Evolutionary conservation across 2,888 invertebrate species (phyloP), one percentile per base, ranked within the genome.

Genomic region (Plagiodera versicolora): DNA sequence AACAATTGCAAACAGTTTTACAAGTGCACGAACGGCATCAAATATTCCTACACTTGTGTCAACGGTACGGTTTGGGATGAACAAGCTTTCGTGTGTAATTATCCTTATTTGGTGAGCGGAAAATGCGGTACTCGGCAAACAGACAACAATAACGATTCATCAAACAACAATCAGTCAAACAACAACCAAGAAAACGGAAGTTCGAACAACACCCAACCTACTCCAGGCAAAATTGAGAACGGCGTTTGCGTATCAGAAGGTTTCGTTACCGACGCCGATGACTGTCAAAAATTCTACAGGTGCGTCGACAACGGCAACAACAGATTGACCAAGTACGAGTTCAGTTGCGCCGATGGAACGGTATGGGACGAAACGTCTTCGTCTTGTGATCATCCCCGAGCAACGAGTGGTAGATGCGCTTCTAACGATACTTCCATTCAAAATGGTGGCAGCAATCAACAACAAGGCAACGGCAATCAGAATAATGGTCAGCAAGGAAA

Each of bases 31-130:
- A 82, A 83, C 61, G 83, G 85, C 73, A 86, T 80, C 51, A 87
- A 85, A 78, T 88, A 89, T 74, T 88, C 90, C 61, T 93, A 90
- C 77, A 81, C 81, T n/a, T 92, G 92, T 77, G 88, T 87, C 1
- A 85, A 88, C 59, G 91, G 91, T 51, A 92, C 92, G 9, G 87
- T 89, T 30, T 92, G 92, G 91, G 90, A 91, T 79, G 83, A 85
- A 58, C 80, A 82, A 54, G 79, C 86, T 60, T 81, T 85, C 74
- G 84, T 87, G 49, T 93, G 92, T 76, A 91, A 92, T 78, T 86
- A 92, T 76, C 84, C 85, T 32, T 86, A 86, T 82, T 84, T 85
- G 58, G 86, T 85, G 19, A 61, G 44, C 17, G 74, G 74, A 17
- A 72, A 63, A 66, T 75, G 76, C 10, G 45, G 35, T 11, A 49